These are phyloP conservation scores for Turritopsis rubra DNA, from an alignment of 30 jellyfish, hydroid and myxozoan species.

Conservation along the genomic window DNA sequence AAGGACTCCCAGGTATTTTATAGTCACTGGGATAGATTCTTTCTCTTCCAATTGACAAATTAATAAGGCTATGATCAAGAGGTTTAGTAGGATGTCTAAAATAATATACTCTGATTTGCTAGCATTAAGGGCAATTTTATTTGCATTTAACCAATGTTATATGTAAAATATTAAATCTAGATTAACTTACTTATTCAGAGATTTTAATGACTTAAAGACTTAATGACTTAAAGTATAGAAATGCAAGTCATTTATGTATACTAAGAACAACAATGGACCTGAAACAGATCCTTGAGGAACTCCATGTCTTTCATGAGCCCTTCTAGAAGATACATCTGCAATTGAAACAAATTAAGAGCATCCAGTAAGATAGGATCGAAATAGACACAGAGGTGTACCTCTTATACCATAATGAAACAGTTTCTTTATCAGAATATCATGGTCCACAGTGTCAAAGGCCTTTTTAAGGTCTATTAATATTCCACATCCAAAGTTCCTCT, in stretches of 20 bases:
- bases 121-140: not conserved
- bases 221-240: too few relatives aligned
- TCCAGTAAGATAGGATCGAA: not conserved
- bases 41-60: too few relatives aligned
- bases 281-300: not conserved
- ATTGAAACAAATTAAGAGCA: not conserved
- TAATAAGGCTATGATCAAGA: not conserved
- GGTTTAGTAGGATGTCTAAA: not conserved
- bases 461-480: not conserved
- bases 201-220: not conserved
- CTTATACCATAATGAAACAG: not conserved
- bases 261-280: not conserved
- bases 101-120: not conserved
- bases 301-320: not conserved
- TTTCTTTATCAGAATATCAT: not conserved
- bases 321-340: not conserved
- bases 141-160: not conserved
- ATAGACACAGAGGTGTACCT: not conserved
- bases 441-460: not conserved
- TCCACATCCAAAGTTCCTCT: not conserved
- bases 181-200: not conserved
- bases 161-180: not conserved
- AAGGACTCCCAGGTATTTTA: not conserved
- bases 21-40: not conserved
- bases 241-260: not conserved